A percentile compares a stretch with the other conserved stretches of the same genome.
phyloP scores from a whole-genome alignment of 2,113 vertebrate genomes.

The Coregonus clupeaformis region DNA sequence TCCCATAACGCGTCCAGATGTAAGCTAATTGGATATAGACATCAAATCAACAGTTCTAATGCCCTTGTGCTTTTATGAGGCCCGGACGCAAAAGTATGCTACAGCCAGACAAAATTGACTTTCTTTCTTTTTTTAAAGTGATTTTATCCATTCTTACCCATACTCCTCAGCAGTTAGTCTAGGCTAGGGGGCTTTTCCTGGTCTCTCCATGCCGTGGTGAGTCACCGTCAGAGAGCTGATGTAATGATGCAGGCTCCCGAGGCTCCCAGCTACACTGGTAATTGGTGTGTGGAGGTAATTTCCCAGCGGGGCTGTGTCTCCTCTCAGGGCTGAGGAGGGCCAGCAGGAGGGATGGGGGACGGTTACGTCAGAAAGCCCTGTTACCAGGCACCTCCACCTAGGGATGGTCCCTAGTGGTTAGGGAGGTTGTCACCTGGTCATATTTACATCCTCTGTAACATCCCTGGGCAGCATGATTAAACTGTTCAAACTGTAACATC shows the following conservation, averaged over 20 bases:
- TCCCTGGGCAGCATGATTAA: not conserved
- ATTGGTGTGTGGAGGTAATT: slow-evolving; percentile 57
- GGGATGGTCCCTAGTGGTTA: slow-evolving; percentile 41
- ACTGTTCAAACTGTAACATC: too few relatives aligned
- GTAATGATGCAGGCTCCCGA: slow-evolving; percentile 37
- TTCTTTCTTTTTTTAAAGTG: slow-evolving; percentile 65
- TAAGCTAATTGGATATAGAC: slow-evolving; percentile 95
- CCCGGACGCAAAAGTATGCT: slow-evolving; percentile 77
- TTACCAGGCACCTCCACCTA: slow-evolving; percentile 45
- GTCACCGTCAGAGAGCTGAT: slow-evolving; percentile 53
- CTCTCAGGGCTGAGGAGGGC: not conserved
- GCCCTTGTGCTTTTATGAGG: slow-evolving; percentile 82
- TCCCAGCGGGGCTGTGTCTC: slow-evolving; percentile 21
- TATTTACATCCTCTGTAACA: slow-evolving; percentile 46
- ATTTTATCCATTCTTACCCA: slow-evolving; percentile 67
- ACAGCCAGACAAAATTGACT: slow-evolving; percentile 67
- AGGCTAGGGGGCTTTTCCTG: slow-evolving; percentile 43
- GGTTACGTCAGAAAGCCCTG: slow-evolving; percentile 50
- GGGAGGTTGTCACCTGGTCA: slow-evolving; percentile 42
- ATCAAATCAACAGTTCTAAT: slow-evolving; percentile 86
- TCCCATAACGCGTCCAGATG: slow-evolving; percentile 92
- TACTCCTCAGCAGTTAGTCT: slow-evolving; percentile 71
- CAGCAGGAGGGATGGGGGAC: slow-evolving; percentile 18
- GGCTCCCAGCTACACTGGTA: slow-evolving; percentile 30
- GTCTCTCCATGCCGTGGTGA: slow-evolving; percentile 24